Base-by-base conservation (phyloP, 2,797 vertebrate species). In the Sandelia bainsii region DNA sequence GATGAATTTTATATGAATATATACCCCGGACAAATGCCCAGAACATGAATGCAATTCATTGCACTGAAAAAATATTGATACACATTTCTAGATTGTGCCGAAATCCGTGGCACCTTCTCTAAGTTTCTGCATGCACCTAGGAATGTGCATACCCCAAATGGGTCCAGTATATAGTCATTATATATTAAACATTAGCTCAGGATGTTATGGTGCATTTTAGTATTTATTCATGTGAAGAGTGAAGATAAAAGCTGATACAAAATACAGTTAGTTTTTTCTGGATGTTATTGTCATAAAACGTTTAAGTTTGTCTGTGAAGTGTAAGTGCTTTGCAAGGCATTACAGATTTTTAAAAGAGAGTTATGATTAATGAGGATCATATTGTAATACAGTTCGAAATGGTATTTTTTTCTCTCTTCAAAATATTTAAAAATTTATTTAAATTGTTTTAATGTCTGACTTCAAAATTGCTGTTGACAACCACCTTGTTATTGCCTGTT, bases 161-260 rank as follows among this genome's bases (percentile, higher is more conserved):
- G 10, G 40, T 57, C 48, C 54, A 0, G 34, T 62, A 25, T 1
- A 57, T 20, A 54, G 50, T 68, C 46, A 61, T 77, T 62, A 56
- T 51, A 69, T 64, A 48, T 49, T 66, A 66, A 75, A 76, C 25
- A 75, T 73, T 67, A 50, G 62, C 62, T 73, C 54, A 69, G 53
- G 27, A 69, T 81, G 51, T 73, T 52, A 57, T 44, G 11, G 16
- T 72, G 22, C n/a, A 63, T 67, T 51, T 50, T 69, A 2, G 25
- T 25, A 25, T 25, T 25, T 25, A 25, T 25, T n/a, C n/a, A n/a
- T n/a, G n/a, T n/a, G n/a, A n/a, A n/a, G n/a, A n/a, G n/a, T n/a
- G n/a, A n/a, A n/a, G n/a, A n/a, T n/a, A n/a, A n/a, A n/a, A n/a
- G n/a, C n/a, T n/a, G n/a, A n/a, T n/a, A n/a, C n/a, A n/a, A n/a